A percentile compares a stretch with the other conserved stretches of the same genome.
phyloP scores from a whole-genome alignment of 2,888 invertebrate genomes.

The Phyllotreta striolata region DNA sequence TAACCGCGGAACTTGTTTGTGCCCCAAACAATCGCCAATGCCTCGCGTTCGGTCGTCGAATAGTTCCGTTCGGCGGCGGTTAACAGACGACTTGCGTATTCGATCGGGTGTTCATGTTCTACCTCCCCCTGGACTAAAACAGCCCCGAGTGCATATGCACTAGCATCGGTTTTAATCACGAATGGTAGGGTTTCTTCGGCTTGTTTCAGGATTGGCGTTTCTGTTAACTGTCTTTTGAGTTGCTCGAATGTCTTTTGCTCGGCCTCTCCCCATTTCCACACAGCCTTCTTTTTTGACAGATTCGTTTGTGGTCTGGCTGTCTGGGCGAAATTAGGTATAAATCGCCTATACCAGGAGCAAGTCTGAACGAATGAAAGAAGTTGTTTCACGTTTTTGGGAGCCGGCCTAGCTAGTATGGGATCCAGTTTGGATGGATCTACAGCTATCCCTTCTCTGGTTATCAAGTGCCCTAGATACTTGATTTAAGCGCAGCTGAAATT shows the following conservation, averaged over 20 bases:
- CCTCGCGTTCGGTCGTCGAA: conserved; percentile 43
- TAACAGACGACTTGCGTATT: no score
- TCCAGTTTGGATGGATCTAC: background rate
- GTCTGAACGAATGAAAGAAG: conserved; percentile 40
- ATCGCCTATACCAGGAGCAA: no score
- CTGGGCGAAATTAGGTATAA: background rate
- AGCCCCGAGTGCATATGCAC: conserved; percentile 30
- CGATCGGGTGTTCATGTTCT: no score
- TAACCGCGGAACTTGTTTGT: conserved; percentile 56
- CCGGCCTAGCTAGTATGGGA: background rate
- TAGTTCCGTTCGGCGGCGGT: conserved; percentile 41
- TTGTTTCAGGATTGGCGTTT: conserved; percentile 41
- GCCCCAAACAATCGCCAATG: conserved; percentile 48
- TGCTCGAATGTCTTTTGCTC: conserved; percentile 32
- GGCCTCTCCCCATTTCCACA: conserved; percentile 28
- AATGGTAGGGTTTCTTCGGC: conserved; percentile 41
- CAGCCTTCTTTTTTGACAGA: conserved; percentile 17
- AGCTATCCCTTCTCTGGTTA: conserved; percentile 13
- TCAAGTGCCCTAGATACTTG: background rate
- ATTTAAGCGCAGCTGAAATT: conserved; percentile 28
- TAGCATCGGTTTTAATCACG: conserved; percentile 45
- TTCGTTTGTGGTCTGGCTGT: background rate
- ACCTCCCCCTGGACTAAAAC: no score
- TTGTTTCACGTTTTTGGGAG: background rate
- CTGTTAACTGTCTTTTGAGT: conserved; percentile 36